Evolutionary conservation across 2,888 invertebrate genomes (phyloP).

Genomic region (Melieria crassipennis): DNA sequence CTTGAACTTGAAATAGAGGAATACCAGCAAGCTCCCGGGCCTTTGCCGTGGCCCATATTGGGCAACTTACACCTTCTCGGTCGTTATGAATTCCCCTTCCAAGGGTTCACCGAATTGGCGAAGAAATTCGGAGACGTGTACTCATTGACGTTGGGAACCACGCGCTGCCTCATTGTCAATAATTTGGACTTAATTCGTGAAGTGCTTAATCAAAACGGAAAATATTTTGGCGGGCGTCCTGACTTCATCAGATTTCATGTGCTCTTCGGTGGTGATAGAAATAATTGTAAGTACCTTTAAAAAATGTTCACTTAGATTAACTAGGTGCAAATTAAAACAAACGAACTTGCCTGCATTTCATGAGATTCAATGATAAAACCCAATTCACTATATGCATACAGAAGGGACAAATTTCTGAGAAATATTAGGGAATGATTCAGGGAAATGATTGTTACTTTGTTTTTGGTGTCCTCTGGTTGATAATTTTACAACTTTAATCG

Average conservation of each 20-base stretch:
- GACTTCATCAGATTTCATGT: constrained; percentile 82
- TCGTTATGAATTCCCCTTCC: constrained; percentile 74
- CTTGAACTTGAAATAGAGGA: constrained; percentile 16
- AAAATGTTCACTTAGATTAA: background rate
- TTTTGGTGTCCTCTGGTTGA: no score
- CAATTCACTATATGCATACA: no score
- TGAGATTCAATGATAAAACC: no score
- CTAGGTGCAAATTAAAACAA: no score
- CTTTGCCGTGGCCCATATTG: constrained; percentile 74
- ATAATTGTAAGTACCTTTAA: constrained; percentile 77
- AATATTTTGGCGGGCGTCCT: constrained; percentile 83
- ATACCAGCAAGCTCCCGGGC: constrained; percentile 71
- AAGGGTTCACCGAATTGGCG: constrained; percentile 76
- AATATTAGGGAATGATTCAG: no score
- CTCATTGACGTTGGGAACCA: constrained; percentile 73
- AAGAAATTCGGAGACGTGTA: constrained; percentile 78
- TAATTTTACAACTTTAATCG: no score
- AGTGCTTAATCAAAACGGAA: constrained; percentile 81
- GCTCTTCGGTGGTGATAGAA: constrained; percentile 85
- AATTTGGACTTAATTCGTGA: constrained; percentile 77
- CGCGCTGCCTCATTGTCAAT: constrained; percentile 80
- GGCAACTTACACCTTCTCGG: constrained; percentile 77
- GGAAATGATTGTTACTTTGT: no score
- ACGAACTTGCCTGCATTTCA: no score
- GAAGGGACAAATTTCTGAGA: background rate